Conservation (phyloP, 2,113 vertebrate species). For the Odontophorus gujanensis region DNA sequence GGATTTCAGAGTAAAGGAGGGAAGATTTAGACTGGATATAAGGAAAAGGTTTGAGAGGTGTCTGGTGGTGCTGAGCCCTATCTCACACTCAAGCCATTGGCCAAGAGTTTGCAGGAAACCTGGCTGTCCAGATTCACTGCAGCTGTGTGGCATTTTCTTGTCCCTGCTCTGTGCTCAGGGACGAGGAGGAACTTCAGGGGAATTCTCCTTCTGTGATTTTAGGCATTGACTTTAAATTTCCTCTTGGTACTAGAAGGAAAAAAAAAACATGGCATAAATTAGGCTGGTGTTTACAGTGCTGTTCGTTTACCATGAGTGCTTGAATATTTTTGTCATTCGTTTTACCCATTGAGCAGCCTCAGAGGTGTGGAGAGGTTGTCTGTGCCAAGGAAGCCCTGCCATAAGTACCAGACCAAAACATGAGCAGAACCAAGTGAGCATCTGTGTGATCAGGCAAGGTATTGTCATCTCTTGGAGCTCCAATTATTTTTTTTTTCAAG, state of each 20-base stretch:
- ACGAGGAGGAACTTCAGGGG: background rate
- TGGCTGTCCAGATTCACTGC: background rate
- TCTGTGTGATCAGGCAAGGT: background rate
- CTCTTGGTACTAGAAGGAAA: background rate
- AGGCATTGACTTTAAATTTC: background rate
- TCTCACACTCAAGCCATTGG: background rate
- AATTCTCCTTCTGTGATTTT: conserved; percentile 2
- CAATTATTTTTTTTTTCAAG: background rate
- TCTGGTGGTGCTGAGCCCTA: background rate
- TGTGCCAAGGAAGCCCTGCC: conserved; percentile 8
- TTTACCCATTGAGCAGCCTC: conserved; percentile 33
- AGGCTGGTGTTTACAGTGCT: conserved; percentile 1
- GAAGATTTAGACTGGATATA: too few relatives aligned
- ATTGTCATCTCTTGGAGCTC: background rate
- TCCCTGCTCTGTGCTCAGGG: background rate
- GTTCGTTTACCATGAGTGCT: conserved; percentile 28
- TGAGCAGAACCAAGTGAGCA: background rate
- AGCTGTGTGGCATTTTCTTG: background rate
- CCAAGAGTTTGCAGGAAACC: background rate
- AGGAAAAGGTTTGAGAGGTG: background rate
- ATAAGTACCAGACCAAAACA: background rate
- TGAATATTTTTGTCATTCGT: conserved; percentile 18
- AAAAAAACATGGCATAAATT: background rate
- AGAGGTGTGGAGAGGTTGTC: conserved; percentile 24
- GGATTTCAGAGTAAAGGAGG: background rate